Conservation (phyloP, 2,888 invertebrate genomes). For the Oxyteleia sp. region DNA sequence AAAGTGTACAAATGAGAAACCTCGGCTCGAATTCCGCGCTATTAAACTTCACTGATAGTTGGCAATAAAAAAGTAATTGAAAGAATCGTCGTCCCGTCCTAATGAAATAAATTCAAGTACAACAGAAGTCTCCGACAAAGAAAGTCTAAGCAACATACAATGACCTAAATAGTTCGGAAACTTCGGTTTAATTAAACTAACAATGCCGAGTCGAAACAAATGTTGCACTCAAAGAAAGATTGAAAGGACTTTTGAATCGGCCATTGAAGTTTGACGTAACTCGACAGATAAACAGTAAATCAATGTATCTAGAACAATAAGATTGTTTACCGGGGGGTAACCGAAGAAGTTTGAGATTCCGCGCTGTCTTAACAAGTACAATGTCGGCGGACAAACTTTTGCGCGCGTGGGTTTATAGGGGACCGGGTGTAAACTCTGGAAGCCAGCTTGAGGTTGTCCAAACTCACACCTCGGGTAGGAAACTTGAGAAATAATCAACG, state of each 20-base stretch:
- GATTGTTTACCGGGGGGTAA: slow-evolving; percentile 60
- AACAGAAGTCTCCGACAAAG: slow-evolving; percentile 57
- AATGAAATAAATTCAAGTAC: slow-evolving; percentile 71
- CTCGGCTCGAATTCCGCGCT: slow-evolving; percentile 30
- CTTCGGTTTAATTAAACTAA: slow-evolving; percentile 66
- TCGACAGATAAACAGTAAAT: slow-evolving; percentile 52
- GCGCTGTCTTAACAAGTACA: slow-evolving; percentile 63
- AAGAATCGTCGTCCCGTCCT: slow-evolving; percentile 62
- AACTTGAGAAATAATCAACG: slow-evolving; percentile 65
- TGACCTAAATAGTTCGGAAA: slow-evolving; percentile 56
- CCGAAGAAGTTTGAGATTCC: slow-evolving; percentile 62
- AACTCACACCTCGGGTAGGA: slow-evolving; percentile 41
- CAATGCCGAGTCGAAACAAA: slow-evolving; percentile 49
- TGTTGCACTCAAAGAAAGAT: slow-evolving; percentile 30
- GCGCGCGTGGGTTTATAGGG: slow-evolving; percentile 27
- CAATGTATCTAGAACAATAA: slow-evolving; percentile 48
- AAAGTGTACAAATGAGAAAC: slow-evolving; percentile 54
- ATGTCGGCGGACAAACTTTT: slow-evolving; percentile 59
- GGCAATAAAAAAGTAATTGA: slow-evolving; percentile 70
- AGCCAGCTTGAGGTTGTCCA: slow-evolving; percentile 62
- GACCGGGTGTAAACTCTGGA: slow-evolving; percentile 51
- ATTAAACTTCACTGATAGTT: slow-evolving; percentile 69
- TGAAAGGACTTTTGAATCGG: slow-evolving; percentile 45
- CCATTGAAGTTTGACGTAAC: slow-evolving; percentile 50
- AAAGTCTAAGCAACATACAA: slow-evolving; percentile 56